Percentiles rank a stretch among this genome's conserved stretches.
Conservation (phyloP, 2,797 vertebrate species). For the Pampus argenteus region DNA sequence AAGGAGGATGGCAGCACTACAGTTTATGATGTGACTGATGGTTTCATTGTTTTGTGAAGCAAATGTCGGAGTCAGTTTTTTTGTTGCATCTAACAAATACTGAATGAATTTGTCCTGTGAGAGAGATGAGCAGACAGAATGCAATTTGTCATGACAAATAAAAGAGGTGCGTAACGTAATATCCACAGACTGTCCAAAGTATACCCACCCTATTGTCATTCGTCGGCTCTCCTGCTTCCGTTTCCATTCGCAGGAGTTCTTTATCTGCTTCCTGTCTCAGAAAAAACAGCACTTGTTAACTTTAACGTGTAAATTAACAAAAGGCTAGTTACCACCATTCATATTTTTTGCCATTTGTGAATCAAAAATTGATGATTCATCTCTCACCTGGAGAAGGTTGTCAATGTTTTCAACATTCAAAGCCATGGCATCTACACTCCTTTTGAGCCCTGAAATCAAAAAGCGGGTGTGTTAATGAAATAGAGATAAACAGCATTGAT, state of each 20-base stretch:
- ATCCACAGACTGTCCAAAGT: neutral
- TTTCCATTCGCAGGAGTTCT: conserved; percentile 53
- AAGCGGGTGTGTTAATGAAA: neutral
- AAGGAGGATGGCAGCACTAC: conserved; percentile 62
- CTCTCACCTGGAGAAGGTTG: conserved; percentile 25
- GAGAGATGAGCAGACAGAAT: neutral
- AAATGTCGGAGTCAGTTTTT: accelerated
- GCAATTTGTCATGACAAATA: neutral
- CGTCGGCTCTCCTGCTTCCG: conserved; percentile 24
- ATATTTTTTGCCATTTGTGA: neutral
- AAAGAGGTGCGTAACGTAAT: neutral
- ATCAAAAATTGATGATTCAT: conserved; percentile 8
- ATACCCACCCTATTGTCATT: conserved; percentile 32
- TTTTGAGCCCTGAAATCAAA: conserved; percentile 59
- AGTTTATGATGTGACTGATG: conserved; percentile 59
- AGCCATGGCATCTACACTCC: accelerated
- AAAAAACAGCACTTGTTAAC: conserved; percentile 29
- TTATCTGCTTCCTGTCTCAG: conserved; percentile 44
- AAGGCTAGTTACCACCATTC: neutral
- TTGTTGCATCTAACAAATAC: conserved; percentile 3
- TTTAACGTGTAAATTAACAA: neutral
- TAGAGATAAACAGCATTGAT: neutral
- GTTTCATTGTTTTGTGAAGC: neutral
- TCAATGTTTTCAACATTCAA: accelerated
- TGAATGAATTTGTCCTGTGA: conserved; percentile 52